Conservation (phyloP, 2,797 vertebrate genomes). For the Melanotaenia parkinsoni region DNA sequence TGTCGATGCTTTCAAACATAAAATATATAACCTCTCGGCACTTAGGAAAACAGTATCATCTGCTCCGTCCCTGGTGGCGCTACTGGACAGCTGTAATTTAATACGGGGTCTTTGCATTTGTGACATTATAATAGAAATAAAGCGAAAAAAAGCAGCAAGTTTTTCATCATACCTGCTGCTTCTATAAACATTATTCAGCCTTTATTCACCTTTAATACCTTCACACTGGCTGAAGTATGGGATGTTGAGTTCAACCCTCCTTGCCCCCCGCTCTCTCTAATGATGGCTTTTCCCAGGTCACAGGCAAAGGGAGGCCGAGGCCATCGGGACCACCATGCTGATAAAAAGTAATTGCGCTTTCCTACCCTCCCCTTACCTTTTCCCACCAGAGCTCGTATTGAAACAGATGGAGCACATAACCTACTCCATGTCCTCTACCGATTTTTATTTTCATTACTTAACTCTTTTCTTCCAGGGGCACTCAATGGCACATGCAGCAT, state of each 20-base stretch:
- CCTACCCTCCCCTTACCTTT: constrained; percentile 40
- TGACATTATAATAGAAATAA: constrained; percentile 32
- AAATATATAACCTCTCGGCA: neutral
- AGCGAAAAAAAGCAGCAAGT: constrained; percentile 1
- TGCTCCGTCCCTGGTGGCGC: neutral
- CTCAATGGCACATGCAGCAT: constrained; percentile 2
- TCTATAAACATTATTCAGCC: constrained; percentile 74
- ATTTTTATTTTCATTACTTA: constrained; percentile 57
- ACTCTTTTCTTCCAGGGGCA: constrained; percentile 39
- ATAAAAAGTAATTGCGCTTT: constrained; percentile 66
- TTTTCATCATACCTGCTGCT: constrained; percentile 42
- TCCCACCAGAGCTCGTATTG: constrained; percentile 38
- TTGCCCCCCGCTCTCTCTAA: constrained; percentile 65
- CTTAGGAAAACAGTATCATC: neutral
- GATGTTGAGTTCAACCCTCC: constrained; percentile 59
- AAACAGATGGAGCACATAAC: constrained; percentile 62
- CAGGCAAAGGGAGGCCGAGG: constrained; percentile 48
- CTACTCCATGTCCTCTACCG: constrained; percentile 52
- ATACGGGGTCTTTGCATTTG: neutral
- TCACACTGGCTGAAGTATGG: constrained; percentile 27
- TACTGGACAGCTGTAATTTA: neutral
- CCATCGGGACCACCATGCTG: constrained; percentile 35
- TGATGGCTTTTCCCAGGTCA: constrained; percentile 70
- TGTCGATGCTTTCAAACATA: neutral
- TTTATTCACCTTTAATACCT: constrained; percentile 44